Evolutionary conservation across 2,888 invertebrate genomes (phyloP), one percentile per base, ranked within the genome.

Genomic region (Drosophila quinaria): DNA sequence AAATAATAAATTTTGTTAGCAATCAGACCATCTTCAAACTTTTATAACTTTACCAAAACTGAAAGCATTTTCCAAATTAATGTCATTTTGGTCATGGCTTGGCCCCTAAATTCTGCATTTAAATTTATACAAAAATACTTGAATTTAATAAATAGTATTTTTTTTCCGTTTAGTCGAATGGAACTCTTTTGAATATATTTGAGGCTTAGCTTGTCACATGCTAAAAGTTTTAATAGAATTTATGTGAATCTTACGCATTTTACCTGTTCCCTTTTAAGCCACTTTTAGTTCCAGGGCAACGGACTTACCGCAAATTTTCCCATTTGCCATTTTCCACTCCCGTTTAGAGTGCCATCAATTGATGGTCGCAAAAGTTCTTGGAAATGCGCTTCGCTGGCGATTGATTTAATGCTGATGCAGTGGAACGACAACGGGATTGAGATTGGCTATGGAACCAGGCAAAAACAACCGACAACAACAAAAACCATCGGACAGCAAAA

Each of bases 331-430:
- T 71, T 71, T 75, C 47, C 63, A 69, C 75, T 66, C 63, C 75
- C 79, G 75, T 78, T 78, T 75, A 62, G 68, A 72, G 61, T 75
- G 68, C 71, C 71, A 64, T 66, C 72, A 72, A 72, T 75, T 77
- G 75, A 66, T 62, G 76, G 51, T 63, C 55, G 47, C 47, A 39
- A 77, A 72, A 77, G 74, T 78, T 78, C 76, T 59, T 60, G 58
- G 42, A 66, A 68, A 59, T 74, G 75, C 61, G 72, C 76, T 70
- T 64, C 68, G 66, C 81, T 64, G 35, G 65, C 69, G 78, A 82
- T 80, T 82, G 80, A 83, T 86, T 80, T 85, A 74, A 63, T 67
- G 81, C 72, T 73, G 72, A 72, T 72, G 55, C 71, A 64, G 59
- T 70, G 77, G 72, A 75, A 75, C 75, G 56, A 46, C 68, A 78